Evolutionary conservation across 2,797 vertebrate genomes (phyloP).

Genomic region (Gymnothorax javanicus): DNA sequence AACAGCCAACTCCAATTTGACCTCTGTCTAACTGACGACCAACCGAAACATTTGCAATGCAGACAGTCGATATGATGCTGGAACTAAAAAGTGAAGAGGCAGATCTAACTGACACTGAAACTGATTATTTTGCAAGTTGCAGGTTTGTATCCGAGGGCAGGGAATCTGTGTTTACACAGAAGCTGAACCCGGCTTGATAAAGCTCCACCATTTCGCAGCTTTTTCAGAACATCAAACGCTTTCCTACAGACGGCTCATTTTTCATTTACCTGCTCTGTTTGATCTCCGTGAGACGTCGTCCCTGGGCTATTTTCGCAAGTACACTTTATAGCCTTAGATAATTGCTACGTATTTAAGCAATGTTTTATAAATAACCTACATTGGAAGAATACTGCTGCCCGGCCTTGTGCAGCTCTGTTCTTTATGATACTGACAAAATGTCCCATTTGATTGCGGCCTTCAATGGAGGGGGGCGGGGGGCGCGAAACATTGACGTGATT

Average conservation of each 20-base stretch:
- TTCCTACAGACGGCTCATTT: constrained; percentile 64
- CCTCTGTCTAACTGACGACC: too few species aligned
- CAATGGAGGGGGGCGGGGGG: neutral
- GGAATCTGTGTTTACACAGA: constrained; percentile 49
- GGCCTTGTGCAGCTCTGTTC: constrained; percentile 33
- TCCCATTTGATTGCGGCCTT: constrained; percentile 20
- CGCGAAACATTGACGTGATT: neutral
- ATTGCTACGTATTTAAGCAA: constrained; percentile 62
- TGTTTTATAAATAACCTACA: constrained; percentile 53
- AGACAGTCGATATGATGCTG: neutral
- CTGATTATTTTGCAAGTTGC: constrained; percentile 5
- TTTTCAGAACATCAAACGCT: constrained; percentile 68
- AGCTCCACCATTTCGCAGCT: constrained; percentile 63
- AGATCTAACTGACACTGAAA: neutral
- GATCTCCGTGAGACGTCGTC: constrained; percentile 56
- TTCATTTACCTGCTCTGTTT: constrained; percentile 66
- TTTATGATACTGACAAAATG: constrained; percentile 29
- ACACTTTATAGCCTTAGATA: constrained; percentile 59
- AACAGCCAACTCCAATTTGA: constrained; percentile 8
- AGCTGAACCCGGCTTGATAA: constrained; percentile 58
- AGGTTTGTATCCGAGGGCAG: constrained; percentile 55
- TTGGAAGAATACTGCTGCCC: constrained; percentile 44
- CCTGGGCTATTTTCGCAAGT: constrained; percentile 54
- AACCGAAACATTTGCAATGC: neutral
- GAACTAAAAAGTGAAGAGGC: neutral